These are phyloP conservation scores for Laodelphax striatellus DNA, from an alignment of 1,140 invertebrate genomes.

Conservation along the genomic window DNA sequence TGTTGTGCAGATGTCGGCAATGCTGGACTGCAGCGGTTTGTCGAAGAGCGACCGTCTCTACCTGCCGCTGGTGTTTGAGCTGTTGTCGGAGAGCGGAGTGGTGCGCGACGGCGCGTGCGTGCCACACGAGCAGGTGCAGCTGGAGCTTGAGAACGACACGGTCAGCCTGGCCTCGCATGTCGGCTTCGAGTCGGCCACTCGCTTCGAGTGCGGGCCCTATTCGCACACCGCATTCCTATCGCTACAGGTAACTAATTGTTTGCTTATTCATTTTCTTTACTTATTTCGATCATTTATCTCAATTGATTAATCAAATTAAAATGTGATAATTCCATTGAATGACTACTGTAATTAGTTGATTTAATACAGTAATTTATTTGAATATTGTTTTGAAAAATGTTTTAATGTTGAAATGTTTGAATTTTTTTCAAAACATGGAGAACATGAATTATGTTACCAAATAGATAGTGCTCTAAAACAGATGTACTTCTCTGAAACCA, in stretches of 20 bases:
- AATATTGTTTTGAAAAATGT: no score
- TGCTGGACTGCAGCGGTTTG: slow-evolving; percentile 61
- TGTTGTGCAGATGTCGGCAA: slow-evolving; percentile 43
- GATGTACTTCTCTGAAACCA: no score
- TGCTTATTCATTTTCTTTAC: slow-evolving; percentile 7
- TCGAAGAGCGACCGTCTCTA: slow-evolving; percentile 48
- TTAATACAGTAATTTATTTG: no score
- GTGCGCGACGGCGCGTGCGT: slow-evolving; percentile 41
- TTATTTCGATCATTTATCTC: neutral
- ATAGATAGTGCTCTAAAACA: no score
- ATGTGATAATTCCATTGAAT: no score
- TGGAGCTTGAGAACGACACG: slow-evolving; percentile 60
- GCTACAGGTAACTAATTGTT: slow-evolving; percentile 34
- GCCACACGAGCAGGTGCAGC: slow-evolving; percentile 61
- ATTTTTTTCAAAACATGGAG: no score
- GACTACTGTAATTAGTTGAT: no score
- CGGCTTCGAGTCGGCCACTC: slow-evolving; percentile 39
- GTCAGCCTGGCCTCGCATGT: slow-evolving; percentile 43
- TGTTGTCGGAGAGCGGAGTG: slow-evolving; percentile 53
- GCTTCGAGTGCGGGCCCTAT: slow-evolving; percentile 51
- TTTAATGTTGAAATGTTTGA: no score
- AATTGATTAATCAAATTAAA: no score
- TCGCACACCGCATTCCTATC: slow-evolving; percentile 43
- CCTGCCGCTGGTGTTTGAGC: slow-evolving; percentile 57
- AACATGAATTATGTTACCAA: no score